Evolutionary conservation across 2,113 vertebrate genomes (phyloP).

Genomic region (Anser cygnoides): DNA sequence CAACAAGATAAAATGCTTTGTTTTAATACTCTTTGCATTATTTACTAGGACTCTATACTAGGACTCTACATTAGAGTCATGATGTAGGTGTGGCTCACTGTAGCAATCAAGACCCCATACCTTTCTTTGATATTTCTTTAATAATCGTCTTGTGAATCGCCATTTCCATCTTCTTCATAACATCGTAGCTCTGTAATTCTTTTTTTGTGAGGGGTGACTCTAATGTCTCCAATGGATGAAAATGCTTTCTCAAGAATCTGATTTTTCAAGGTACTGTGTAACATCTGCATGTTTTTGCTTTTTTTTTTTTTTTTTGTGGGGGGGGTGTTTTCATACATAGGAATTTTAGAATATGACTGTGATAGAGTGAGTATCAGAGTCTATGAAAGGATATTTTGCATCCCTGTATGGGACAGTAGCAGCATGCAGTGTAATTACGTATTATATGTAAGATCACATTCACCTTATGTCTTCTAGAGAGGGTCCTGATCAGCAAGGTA

Average conservation of each 20-base stretch:
- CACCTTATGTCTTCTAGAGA: not conserved
- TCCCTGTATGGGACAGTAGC: not conserved
- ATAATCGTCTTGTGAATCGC: constrained; percentile 14
- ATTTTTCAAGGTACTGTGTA: not conserved
- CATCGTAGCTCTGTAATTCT: constrained; percentile 29
- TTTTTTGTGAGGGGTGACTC: not conserved
- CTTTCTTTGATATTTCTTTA: constrained; percentile 43
- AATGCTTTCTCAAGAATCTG: not conserved
- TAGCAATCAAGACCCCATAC: not conserved
- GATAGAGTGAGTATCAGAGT: not conserved
- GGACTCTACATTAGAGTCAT: not conserved
- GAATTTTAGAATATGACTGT: not conserved
- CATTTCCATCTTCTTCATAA: constrained; percentile 42
- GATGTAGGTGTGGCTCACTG: not conserved
- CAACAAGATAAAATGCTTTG: not conserved
- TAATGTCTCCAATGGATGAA: not conserved
- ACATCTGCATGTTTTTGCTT: not conserved
- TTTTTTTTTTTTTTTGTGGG: not conserved
- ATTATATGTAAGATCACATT: not conserved
- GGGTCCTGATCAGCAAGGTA: not conserved
- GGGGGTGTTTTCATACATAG: not conserved
- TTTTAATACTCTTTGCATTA: not conserved
- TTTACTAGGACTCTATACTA: constrained; percentile 11
- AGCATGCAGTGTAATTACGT: not conserved
- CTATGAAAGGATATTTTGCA: not conserved